phyloP scores from a whole-genome alignment of 1,140 invertebrate genomes.

The Agrilus planipennis region DNA sequence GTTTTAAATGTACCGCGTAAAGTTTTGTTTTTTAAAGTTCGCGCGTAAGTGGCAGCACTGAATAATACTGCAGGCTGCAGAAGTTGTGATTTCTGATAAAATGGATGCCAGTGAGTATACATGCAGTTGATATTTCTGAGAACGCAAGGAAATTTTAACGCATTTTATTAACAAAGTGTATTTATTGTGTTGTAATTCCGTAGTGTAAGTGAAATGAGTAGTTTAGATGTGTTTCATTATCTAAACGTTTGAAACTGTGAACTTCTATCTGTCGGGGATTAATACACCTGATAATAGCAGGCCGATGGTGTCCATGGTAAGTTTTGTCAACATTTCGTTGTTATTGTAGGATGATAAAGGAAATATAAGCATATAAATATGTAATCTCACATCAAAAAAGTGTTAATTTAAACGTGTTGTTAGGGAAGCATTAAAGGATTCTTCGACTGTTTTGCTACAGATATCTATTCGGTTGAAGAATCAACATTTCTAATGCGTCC shows the following conservation, averaged over 20 bases:
- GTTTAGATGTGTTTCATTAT: constrained; percentile 1
- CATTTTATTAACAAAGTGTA: constrained; percentile 2
- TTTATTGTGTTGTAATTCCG: too few species aligned
- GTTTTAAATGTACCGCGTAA: too few species aligned
- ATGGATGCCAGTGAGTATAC: too few species aligned
- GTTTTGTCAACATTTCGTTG: constrained; percentile 13
- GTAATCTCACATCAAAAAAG: too few species aligned
- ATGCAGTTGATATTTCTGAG: constrained; percentile 10
- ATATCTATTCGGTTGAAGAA: too few species aligned
- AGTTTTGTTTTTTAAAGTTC: too few species aligned
- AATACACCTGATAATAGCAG: constrained; percentile 14
- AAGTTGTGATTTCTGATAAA: too few species aligned
- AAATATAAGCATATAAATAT: too few species aligned
- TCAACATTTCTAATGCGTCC: constrained; percentile 42
- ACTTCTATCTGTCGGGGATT: constrained; percentile 8
- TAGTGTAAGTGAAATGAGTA: constrained; percentile 9
- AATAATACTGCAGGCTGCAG: too few species aligned
- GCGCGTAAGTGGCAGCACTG: too few species aligned
- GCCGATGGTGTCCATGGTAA: constrained; percentile 30
- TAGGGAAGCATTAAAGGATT: not conserved
- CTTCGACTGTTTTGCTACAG: too few species aligned
- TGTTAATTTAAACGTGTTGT: too few species aligned
- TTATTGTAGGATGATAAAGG: not conserved
- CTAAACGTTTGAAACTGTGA: constrained; percentile 9
- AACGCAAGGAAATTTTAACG: constrained; percentile 12